A percentile compares a stretch with the other conserved stretches of the same genome.
Evolutionary conservation across 1,140 invertebrate genomes (phyloP).

Genomic region (Goniozus legneri): DNA sequence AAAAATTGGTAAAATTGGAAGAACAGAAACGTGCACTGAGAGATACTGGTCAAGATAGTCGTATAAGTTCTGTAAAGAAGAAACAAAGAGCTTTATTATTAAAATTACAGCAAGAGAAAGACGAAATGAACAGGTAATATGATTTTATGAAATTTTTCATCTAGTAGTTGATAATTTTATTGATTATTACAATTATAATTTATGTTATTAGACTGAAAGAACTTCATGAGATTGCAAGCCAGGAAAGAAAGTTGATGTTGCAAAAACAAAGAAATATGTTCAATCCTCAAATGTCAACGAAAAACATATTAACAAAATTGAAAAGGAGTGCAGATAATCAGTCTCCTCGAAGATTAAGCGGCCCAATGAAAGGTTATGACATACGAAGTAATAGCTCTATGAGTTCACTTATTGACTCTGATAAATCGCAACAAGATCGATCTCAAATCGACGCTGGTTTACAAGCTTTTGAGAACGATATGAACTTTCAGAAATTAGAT

Average conservation of each 20-base stretch:
- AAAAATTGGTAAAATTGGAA: conserved; percentile 57
- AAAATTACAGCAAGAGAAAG: conserved; percentile 55
- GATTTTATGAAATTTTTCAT: conserved; percentile 5
- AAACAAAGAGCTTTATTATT: conserved; percentile 54
- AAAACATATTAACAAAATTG: conserved; percentile 50
- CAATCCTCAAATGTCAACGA: conserved; percentile 53
- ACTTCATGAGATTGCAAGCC: conserved; percentile 49
- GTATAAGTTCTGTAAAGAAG: conserved; percentile 56
- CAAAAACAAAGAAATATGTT: conserved; percentile 52
- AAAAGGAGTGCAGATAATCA: conserved; percentile 50
- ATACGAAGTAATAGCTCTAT: conserved; percentile 51
- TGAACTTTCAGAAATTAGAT: conserved; percentile 25
- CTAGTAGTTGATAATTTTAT: not conserved
- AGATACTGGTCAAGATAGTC: conserved; percentile 54
- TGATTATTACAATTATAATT: conserved; percentile 3
- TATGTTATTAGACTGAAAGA: conserved; percentile 41
- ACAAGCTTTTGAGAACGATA: conserved; percentile 24
- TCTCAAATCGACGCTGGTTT: conserved; percentile 37
- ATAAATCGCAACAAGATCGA: conserved; percentile 47
- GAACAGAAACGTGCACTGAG: conserved; percentile 54
- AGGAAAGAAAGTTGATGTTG: conserved; percentile 49
- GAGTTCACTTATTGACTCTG: conserved; percentile 50
- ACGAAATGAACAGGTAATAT: conserved; percentile 54
- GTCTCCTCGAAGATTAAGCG: conserved; percentile 46
- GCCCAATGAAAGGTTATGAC: conserved; percentile 53